Evolutionary conservation across 2,113 vertebrate species (phyloP), one percentile per base, ranked within the genome.

Genomic region (Neogobius melanostomus): DNA sequence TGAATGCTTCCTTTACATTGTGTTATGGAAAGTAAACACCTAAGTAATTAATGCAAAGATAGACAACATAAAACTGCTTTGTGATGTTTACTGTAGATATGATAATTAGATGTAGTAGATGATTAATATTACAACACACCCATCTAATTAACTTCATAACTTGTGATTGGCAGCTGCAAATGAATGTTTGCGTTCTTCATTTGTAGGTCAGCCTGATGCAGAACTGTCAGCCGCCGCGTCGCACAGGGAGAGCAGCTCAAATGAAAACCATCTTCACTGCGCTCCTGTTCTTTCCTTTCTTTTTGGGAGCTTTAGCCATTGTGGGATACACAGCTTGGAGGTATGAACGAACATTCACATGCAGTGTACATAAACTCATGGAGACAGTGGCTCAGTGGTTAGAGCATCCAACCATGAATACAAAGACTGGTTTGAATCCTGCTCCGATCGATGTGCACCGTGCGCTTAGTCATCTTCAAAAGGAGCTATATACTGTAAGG

Each of bases 271-370:
- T 94, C 75, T 97, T 97, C 85, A 92, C 96, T 14, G 82, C 93
- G 17, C 85, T 99, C 12, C 92, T 99, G 8, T 97, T 99, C 74
- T 96, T 96, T 78, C 97, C 98, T 0, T 97, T 92, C 70, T 96
- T 96, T 47, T 56, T 91, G 0, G 97, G 97, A 8, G 92, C 94
- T 0, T 78, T 99, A 53, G 92, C 90, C 60, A 90, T 95, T 0
- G 78, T 93, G 59, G 95, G 89, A 8, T 92, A 95, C 90, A 95
- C 93, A 8, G 48, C 96, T 62, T 99, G 96, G 97, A 96, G 94
- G 98, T 99, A 93, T 7, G 12, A 17, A 7, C 10, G n/a, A 1
- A 42, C 44, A 47, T 44, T n/a, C 44, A n/a, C n/a, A 16, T 46
- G 7, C 28, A 59, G 10, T 3, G 15, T 14, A 21, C 21, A 21